Evolutionary conservation across 2,113 vertebrate genomes (phyloP), one percentile per base, ranked within the genome.

Genomic region (Amia ocellicauda): DNA sequence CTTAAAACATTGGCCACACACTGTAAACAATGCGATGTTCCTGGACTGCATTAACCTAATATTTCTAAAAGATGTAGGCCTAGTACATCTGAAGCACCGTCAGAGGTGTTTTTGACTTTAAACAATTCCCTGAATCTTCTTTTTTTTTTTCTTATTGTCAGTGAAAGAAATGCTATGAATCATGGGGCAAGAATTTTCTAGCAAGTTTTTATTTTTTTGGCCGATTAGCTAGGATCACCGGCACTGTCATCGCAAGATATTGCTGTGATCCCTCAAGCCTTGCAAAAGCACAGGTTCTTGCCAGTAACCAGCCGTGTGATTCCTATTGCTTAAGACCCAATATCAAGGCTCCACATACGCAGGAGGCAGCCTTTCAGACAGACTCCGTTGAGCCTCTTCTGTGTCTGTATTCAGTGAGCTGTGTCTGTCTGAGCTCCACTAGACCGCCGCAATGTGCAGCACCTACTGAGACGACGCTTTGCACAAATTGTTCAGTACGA

Each of bases 41-140:
- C 5, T 36, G 31, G 11, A 14, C 61, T 63, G 61, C 29, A 55
- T 49, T 64, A 65, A 64, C n/a, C 9, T 54, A 7, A 68, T 63
- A 60, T 67, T 31, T 61, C 42, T 1, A 1, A 36, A 36, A 36
- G 5, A 36, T 11, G 11, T 36, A 36, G 5, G n/a, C n/a, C n/a
- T n/a, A n/a, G 31, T 36, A 36, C 31, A 7, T 36, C 11, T 36
- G 5, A 36, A 36, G 5, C 31, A 7, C 11, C 5, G 31, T 5
- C 31, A 36, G 31, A 36, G 31, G 31, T 7, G 11, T 36, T 36
- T 36, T 5, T 36, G 31, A 29, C 17, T 28, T 56, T 4, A 14
- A 53, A 11, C 9, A 55, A 52, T 52, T 52, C 10, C 14, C 20
- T n/a, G n/a, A n/a, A n/a, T n/a, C n/a, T n/a, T n/a, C n/a, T 13